phyloP scores from a whole-genome alignment of 2,797 vertebrate species.

The Leucoraja ocellata region DNA sequence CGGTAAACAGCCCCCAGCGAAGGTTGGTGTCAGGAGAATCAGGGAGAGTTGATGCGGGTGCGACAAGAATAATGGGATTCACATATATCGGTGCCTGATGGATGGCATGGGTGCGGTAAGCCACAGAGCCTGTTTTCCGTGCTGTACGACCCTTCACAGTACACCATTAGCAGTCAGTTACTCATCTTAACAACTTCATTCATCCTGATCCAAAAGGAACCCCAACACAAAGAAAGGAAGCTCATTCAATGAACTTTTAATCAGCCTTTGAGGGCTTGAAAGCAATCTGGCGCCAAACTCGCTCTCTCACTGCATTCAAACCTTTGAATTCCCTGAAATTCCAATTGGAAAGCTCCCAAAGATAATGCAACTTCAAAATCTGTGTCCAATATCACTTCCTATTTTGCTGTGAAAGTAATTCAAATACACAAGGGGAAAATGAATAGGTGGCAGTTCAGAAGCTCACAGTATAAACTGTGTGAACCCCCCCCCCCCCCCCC shows the following conservation, averaged over 20 bases:
- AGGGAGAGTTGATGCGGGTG: too few species aligned
- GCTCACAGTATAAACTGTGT: neutral
- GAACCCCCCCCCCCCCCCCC: neutral
- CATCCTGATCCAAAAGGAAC: slow-evolving; percentile 57
- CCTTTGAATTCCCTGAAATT: neutral
- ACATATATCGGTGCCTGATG: too few species aligned
- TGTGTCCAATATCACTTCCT: slow-evolving; percentile 25
- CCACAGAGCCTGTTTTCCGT: too few species aligned
- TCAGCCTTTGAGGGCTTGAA: slow-evolving; percentile 45
- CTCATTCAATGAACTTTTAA: slow-evolving; percentile 54
- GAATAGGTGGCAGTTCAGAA: slow-evolving; percentile 15
- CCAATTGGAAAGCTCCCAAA: slow-evolving; percentile 16
- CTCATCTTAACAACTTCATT: slow-evolving; percentile 46
- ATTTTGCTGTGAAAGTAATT: slow-evolving; percentile 32
- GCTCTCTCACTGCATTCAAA: slow-evolving; percentile 37
- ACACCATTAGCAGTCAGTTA: neutral
- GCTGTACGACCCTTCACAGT: too few species aligned
- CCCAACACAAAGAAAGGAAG: slow-evolving; percentile 68
- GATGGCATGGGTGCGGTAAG: too few species aligned
- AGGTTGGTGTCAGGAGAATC: too few species aligned
- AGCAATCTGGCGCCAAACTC: slow-evolving; percentile 44
- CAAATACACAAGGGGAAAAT: neutral
- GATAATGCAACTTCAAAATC: slow-evolving; percentile 27
- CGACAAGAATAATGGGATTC: too few species aligned
- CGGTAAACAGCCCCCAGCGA: too few species aligned